These are phyloP conservation scores for Aphrophora alni DNA, from an alignment of 2,888 invertebrate genomes.

Conservation along the genomic window DNA sequence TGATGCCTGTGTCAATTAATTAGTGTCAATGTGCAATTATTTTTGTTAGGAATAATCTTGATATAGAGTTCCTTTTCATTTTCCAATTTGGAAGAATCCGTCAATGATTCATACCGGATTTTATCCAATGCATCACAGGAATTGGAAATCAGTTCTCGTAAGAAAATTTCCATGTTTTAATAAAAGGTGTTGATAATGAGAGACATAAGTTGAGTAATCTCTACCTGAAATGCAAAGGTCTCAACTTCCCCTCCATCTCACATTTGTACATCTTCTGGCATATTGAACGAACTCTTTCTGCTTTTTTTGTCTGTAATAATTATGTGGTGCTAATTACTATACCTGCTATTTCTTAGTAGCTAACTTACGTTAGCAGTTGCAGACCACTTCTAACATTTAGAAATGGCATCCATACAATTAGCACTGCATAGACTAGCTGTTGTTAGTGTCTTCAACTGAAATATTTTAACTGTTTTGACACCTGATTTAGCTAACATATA, in stretches of 20 bases:
- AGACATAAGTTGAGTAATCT: constrained; percentile 99
- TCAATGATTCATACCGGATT: constrained; percentile 95
- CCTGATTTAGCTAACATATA: no score
- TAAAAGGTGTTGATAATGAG: constrained; percentile 99
- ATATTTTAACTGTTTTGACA: no score
- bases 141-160: constrained; percentile 98
- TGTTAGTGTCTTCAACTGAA: no score
- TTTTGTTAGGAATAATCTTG: constrained; percentile 96
- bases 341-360: no score
- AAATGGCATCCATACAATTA: no score
- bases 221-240: constrained; percentile 99
- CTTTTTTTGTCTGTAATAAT: neutral
- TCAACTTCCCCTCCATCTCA: constrained; percentile 70
- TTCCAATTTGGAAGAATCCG: constrained; percentile 93
- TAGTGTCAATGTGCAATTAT: constrained; percentile 94
- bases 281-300: constrained; percentile 53
- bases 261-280: constrained; percentile 78
- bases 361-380: no score
- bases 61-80: constrained; percentile 94
- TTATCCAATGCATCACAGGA: constrained; percentile 94
- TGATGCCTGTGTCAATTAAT: constrained; percentile 83
- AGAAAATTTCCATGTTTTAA: constrained; percentile 99
- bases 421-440: no score
- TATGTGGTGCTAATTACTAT: no score
- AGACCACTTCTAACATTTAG: no score